Evolutionary conservation across 2,888 invertebrate species (phyloP).

Genomic region (Calameuta filiformis): DNA sequence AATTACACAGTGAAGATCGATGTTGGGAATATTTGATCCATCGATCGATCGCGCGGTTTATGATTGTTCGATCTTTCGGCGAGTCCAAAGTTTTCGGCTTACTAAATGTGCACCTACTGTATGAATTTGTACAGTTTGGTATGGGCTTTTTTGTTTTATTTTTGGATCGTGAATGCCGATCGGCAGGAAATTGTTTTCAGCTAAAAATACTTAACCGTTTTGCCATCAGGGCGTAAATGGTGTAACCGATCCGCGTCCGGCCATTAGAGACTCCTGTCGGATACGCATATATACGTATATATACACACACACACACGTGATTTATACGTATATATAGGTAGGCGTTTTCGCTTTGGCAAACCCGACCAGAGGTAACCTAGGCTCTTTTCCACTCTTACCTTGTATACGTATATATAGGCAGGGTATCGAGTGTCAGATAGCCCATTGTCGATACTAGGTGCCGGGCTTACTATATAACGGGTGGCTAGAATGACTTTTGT

Average conservation of each 20-base stretch:
- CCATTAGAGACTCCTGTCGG: constrained; percentile 9
- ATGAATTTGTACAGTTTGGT: too few species aligned
- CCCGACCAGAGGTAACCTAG: neutral
- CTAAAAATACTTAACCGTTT: constrained; percentile 13
- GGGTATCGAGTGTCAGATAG: neutral
- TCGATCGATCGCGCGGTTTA: neutral
- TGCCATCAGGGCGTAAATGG: constrained; percentile 11
- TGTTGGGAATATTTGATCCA: neutral
- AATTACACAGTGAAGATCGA: neutral
- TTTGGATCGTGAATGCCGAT: neutral
- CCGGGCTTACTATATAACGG: neutral
- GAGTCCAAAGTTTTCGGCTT: neutral
- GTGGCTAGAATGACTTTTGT: neutral
- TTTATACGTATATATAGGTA: neutral
- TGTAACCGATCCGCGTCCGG: constrained; percentile 19
- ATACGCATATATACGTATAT: neutral
- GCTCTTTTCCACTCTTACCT: neutral
- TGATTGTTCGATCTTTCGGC: neutral
- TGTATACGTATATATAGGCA: neutral
- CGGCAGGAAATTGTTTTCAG: constrained; percentile 8
- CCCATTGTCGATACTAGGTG: neutral
- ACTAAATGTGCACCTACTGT: too few species aligned
- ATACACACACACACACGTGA: neutral
- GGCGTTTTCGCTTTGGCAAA: neutral
- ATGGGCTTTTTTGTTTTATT: neutral